Evolutionary conservation across 23 tunicate genomes (phyloP), one percentile per base, ranked within the genome.

Genomic region (Botrylloides violaceus): DNA sequence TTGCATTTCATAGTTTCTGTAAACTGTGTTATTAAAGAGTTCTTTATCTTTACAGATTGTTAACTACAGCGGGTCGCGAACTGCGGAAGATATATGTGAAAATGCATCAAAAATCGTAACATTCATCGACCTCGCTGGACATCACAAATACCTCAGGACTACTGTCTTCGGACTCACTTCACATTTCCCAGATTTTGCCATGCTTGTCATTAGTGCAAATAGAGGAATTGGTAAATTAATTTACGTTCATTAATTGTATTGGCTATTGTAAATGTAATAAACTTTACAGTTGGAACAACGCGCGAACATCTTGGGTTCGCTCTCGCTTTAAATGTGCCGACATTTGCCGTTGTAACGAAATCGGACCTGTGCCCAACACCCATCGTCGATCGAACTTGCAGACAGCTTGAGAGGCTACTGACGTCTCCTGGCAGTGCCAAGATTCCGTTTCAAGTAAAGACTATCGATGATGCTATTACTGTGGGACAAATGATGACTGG

Each of bases 161-260:
- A 95, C 99, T 58, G 86, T 84, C 23, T 95, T 87, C 79, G 99
- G 99, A 15, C 78, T 95, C n/a, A 87, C 99, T 19, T 95, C 96
- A 4, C 75, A 82, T 58, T 81, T 73, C 28, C 99, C 99, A 2
- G 99, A 87, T 73, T 84, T 87, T 71, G 96, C 95, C n/a, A 80
- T 95, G 76, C 53, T 95, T 62, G 96, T 95, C 21, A 83, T 95
- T 59, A 75, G 82, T 48, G 99, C 96, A 2, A 87, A 95, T 75
- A 64, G 89, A 15, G 99, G 99, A 34, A 82, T 95, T 21, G 86
- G 97, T 90, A 61, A 59, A n/a, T n/a, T n/a, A n/a, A n/a, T n/a
- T n/a, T n/a, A n/a, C n/a, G n/a, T n/a, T n/a, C n/a, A n/a, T n/a
- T n/a, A n/a, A n/a, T n/a, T n/a, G n/a, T n/a, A n/a, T n/a, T n/a